Percentiles rank a stretch among this genome's conserved stretches.
These are phyloP conservation scores for Torymus texanus DNA, from an alignment of 2,888 invertebrate genomes.

Conservation along the genomic window DNA sequence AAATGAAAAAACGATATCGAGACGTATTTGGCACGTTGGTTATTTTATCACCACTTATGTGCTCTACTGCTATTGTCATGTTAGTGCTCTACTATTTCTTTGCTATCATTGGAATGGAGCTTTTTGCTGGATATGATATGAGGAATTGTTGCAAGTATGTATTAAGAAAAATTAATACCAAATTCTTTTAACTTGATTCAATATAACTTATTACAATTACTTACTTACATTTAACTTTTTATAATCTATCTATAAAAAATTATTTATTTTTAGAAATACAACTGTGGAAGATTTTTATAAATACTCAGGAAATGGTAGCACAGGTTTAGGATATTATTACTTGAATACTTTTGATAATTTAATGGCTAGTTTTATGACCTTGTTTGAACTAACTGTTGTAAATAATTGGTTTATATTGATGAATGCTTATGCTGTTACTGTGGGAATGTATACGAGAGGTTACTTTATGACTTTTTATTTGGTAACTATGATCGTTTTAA, in stretches of 20 bases:
- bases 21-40: slow-evolving; percentile 90
- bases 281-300: slow-evolving; percentile 90
- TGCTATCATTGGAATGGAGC: slow-evolving; percentile 92
- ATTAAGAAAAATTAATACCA: slow-evolving; percentile 18
- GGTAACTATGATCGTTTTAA: slow-evolving; percentile 93
- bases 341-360: slow-evolving; percentile 90
- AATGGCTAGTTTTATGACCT: slow-evolving; percentile 85
- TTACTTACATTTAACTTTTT: no score
- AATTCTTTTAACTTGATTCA: background rate
- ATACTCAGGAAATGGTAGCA: slow-evolving; percentile 82
- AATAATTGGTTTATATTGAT: slow-evolving; percentile 96
- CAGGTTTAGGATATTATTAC: slow-evolving; percentile 88
- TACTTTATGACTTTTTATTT: slow-evolving; percentile 93
- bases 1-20: slow-evolving; percentile 87
- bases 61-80: slow-evolving; percentile 89
- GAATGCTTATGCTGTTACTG: slow-evolving; percentile 87
- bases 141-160: slow-evolving; percentile 89
- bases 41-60: slow-evolving; percentile 87
- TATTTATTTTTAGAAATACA: slow-evolving; percentile 80
- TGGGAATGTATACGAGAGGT: slow-evolving; percentile 84
- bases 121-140: slow-evolving; percentile 85
- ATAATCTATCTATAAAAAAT: background rate
- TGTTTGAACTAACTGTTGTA: slow-evolving; percentile 92
- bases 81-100: slow-evolving; percentile 91
- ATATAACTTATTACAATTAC: background rate